Conservation (phyloP, 1,140 invertebrate genomes). For the Aphaenogaster rudis region DNA sequence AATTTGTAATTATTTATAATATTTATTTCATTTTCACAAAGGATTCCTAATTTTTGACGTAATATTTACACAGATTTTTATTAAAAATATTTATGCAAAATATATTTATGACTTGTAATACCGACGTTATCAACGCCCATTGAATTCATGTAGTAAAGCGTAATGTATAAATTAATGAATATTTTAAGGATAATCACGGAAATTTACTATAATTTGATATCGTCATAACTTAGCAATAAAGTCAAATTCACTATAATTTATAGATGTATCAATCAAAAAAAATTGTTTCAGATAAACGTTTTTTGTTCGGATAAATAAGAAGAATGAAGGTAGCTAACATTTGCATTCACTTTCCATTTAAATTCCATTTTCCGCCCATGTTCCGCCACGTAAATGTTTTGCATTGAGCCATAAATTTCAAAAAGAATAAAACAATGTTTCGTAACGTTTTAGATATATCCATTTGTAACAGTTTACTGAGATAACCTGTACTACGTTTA, state of each 20-base stretch:
- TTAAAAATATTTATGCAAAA: constrained; percentile 9
- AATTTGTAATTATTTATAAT: constrained; percentile 25
- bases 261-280: constrained; percentile 21
- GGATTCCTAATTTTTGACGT: background rate
- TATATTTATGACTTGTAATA: background rate
- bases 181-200: background rate
- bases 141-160: background rate
- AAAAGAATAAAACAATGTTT: constrained; percentile 40
- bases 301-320: constrained; percentile 48
- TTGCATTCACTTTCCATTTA: constrained; percentile 64
- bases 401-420: constrained; percentile 50
- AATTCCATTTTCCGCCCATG: constrained; percentile 50
- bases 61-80: background rate
- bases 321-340: constrained; percentile 46
- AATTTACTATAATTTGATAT: constrained; percentile 14
- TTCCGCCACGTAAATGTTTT: constrained; percentile 29
- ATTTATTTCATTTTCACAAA: background rate
- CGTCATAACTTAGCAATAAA: constrained; percentile 18
- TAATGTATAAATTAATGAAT: constrained; percentile 13
- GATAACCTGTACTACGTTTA: background rate
- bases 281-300: constrained; percentile 47
- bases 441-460: constrained; percentile 22
- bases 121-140: background rate
- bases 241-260: constrained; percentile 3
- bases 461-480: constrained; percentile 18